Base-by-base conservation (phyloP, 2,888 invertebrate genomes). In the Drosophila mimica region DNA sequence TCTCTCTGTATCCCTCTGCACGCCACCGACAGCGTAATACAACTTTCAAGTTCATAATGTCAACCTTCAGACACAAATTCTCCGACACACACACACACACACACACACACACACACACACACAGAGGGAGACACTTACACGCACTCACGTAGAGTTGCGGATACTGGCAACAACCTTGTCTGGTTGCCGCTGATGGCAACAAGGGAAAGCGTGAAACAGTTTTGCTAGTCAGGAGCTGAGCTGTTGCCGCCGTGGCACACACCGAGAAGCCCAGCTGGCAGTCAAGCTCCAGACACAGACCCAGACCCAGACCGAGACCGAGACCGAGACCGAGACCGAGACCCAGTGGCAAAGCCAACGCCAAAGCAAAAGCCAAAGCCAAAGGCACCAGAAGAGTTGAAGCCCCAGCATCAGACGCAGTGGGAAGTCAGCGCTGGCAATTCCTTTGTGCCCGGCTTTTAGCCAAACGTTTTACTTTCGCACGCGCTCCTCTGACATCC, bases 1-100 rank as follows among this genome's bases (percentile, higher is more conserved):
- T 38, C 36, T 28, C n/a, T 56, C 25, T 28, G 54, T 13, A 38
- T 56, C 17, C 46, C 46, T 46, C 15, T 46, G 25, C 46, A 46
- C 48, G 28, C 28, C 54, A 31, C 34, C 48, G 57, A 48, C 61
- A 60, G 69, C 52, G 79, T 76, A 79, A 76, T 81, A 86, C 88
- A 82, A 83, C 88, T 92, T 92, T 92, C 91, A 92, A 92, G 91
- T 92, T 92, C 91, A 92, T 88, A 91, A 91, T 91, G 91, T 92
- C 91, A 92, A 91, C 91, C 91, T 91, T 88, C 90, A 83, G 75
- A 82, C 84, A 80, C 79, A 67, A 69, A 68, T 66, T 53, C 77
- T 52, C 71, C 38, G n/a, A 17, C 25, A 25, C 25, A 25, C 25
- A 25, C 25, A 61, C 60, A 70, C 69, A 60, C 25, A 25, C 25